These are phyloP conservation scores for Lamprologus callipterus DNA, from an alignment of 2,113 vertebrate genomes.

Conservation along the genomic window DNA sequence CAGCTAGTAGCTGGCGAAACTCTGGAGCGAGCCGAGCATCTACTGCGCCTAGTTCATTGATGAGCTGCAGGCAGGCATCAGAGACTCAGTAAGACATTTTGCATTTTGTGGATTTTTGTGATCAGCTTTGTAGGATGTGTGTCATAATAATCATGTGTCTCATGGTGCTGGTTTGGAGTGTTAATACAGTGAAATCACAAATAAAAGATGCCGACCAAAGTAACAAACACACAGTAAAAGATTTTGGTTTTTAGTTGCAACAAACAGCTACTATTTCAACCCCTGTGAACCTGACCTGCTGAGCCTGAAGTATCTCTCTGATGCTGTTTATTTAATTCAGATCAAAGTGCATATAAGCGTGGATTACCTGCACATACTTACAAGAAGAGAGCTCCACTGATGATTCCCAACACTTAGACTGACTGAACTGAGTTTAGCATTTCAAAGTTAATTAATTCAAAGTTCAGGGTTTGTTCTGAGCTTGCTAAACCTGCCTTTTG, in stretches of 20 bases:
- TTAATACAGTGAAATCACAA: background rate
- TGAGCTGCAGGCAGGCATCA: constrained; percentile 35
- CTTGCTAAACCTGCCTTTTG: background rate
- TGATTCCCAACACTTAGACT: background rate
- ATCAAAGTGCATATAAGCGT: background rate
- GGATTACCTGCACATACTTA: background rate
- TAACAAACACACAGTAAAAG: background rate
- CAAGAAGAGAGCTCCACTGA: background rate
- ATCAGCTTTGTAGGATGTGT: background rate
- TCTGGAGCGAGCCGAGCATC: constrained; percentile 79
- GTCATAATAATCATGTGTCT: background rate
- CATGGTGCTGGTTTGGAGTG: background rate
- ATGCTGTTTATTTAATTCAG: background rate
- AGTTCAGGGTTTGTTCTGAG: background rate
- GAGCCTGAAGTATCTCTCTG: background rate
- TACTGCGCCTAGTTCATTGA: constrained; percentile 72
- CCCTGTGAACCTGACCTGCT: background rate
- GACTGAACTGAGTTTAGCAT: background rate
- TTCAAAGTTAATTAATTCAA: background rate
- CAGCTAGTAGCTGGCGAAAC: constrained; percentile 71
- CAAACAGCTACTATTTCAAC: background rate
- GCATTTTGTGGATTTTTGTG: background rate
- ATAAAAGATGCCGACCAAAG: background rate
- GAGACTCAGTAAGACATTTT: background rate
- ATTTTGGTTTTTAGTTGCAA: background rate